Base-by-base conservation (phyloP, 1,140 invertebrate species). In the Hyposmocoma kahamanoa region DNA sequence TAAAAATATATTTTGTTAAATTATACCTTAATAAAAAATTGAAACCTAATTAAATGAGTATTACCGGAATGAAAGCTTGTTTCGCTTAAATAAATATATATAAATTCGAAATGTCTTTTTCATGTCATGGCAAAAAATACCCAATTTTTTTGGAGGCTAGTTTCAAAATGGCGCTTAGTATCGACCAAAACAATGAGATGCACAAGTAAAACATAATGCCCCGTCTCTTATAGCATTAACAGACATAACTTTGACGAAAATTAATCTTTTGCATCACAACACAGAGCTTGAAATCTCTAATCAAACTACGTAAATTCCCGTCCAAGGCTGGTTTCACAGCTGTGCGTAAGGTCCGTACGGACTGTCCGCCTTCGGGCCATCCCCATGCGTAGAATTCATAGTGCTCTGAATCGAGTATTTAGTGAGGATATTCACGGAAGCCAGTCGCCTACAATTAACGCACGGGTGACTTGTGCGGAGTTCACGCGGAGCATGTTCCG, bases 41-140 rank as follows among this genome's bases (percentile, higher is more conserved):
- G 36, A 50, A 56, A 41, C 22, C 20, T 30, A 36, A 44, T 42
- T 41, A 42, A 51, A 54, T 50, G 59, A 62, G 59, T 62, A 62
- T 62, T 62, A 49, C 24, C 51, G 43, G 45, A 53, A 56, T 51
- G 34, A 49, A 53, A 57, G 32, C 36, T 46, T 13, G 34, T 3
- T 21, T 47, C 36, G 24, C 19, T 24, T 17, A 45, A 22, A 22
- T 34, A 42, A 11, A 30, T 52, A 38, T 36, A 22, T 15, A 36
- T 47, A 36, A 36, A 36, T 22, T 18, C 21, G 32, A 49, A 42
- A 21, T 21, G 36, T 32, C 32, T 49, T 47, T 36, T 20, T 18
- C 17, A 26, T 24, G 28, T 43, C 22, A 32, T 24, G 20, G 24
- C 32, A 45, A 32, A 47, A 21, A 39, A 49, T 50, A 42, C 13